A percentile compares a stretch with the other conserved stretches of the same genome.
Evolutionary conservation across 2,888 invertebrate species (phyloP).

Genomic region (Hydriomena furcata): DNA sequence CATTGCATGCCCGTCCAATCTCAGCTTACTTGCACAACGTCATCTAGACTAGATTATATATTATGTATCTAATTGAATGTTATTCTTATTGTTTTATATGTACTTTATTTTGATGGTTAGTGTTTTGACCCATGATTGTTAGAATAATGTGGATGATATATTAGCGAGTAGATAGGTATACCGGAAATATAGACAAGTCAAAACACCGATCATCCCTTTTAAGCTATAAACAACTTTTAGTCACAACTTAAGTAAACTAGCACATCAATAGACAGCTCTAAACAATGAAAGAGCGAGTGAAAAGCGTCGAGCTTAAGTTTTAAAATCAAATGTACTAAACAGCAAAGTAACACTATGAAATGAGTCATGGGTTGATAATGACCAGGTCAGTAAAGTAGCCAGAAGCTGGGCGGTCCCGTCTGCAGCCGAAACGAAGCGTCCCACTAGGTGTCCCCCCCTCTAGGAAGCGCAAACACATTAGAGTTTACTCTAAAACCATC

Average conservation of each 20-base stretch:
- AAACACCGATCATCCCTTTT: slow-evolving; percentile 51
- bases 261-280: slow-evolving; percentile 57
- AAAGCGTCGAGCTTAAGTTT: slow-evolving; percentile 47
- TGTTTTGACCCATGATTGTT: slow-evolving; percentile 41
- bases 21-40: slow-evolving; percentile 77
- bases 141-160: slow-evolving; percentile 20
- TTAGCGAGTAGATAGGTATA: slow-evolving; percentile 2
- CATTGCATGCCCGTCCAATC: slow-evolving; percentile 77
- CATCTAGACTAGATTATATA: slow-evolving; percentile 24
- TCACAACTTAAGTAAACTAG: slow-evolving; percentile 45
- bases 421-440: slow-evolving; percentile 34
- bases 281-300: slow-evolving; percentile 55
- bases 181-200: slow-evolving; percentile 34
- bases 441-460: slow-evolving; percentile 27
- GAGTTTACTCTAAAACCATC: slow-evolving; percentile 27
- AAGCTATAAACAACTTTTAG: slow-evolving; percentile 25
- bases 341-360: slow-evolving; percentile 47
- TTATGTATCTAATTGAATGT: slow-evolving; percentile 30
- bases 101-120: slow-evolving; percentile 43
- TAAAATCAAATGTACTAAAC: slow-evolving; percentile 36
- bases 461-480: slow-evolving; percentile 35
- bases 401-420: slow-evolving; percentile 37
- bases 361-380: slow-evolving; percentile 46
- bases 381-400: slow-evolving; percentile 38
- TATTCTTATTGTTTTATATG: slow-evolving; percentile 35